Conservation (phyloP, 2,888 invertebrate genomes). For the Elgonia sp. region DNA sequence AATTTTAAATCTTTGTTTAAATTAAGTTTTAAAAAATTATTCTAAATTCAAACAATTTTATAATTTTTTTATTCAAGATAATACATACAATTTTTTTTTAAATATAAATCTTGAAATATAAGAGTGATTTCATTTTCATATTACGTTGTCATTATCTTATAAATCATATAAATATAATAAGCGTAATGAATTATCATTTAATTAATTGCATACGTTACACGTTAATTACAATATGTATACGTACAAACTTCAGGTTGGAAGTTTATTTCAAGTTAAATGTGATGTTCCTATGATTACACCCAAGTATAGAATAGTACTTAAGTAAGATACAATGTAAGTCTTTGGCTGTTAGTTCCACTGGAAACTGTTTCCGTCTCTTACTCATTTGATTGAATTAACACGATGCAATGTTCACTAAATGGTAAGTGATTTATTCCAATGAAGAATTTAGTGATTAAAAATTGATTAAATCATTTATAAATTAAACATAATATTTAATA, state of each 20-base stretch:
- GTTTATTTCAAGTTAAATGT: constrained; percentile 40
- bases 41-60: too few relatives aligned
- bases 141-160: not conserved
- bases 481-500: too few relatives aligned
- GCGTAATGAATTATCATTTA: not conserved
- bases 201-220: constrained; percentile 17
- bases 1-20: too few relatives aligned
- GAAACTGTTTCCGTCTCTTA: constrained; percentile 23
- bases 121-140: not conserved
- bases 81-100: too few relatives aligned
- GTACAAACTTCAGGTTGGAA: constrained; percentile 18
- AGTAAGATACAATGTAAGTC: constrained; percentile 36
- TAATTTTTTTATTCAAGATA: too few relatives aligned
- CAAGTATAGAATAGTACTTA: constrained; percentile 22
- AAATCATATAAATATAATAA: not conserved
- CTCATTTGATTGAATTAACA: constrained; percentile 22
- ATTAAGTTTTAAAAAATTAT: too few relatives aligned
- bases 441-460: not conserved
- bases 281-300: constrained; percentile 29
- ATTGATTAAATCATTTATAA: too few relatives aligned
- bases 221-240: constrained; percentile 32
- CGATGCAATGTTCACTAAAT: constrained; percentile 3
- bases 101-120: too few relatives aligned
- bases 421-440: constrained; percentile 1
- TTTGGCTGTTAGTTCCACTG: constrained; percentile 23